Evolutionary conservation across 1,140 invertebrate genomes (phyloP).

Genomic region (Ptiloglossa arizonensis): DNA sequence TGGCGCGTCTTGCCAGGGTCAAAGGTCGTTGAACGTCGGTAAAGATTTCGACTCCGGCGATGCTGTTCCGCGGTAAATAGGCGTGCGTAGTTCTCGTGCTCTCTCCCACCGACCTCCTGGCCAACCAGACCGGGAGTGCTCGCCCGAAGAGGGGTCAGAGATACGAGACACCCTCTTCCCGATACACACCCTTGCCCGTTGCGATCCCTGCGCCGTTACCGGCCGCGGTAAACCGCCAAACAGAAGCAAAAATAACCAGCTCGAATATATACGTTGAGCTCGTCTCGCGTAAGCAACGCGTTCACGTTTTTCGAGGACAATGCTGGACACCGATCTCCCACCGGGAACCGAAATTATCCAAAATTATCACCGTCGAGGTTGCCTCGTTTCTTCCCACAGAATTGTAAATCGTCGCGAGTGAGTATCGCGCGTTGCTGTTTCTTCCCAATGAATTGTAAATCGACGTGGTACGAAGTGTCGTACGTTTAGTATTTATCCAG

Average conservation of each 20-base stretch:
- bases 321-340: no score
- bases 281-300: no score
- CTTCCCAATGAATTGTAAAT: no score
- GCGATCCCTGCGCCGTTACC: slow-evolving; percentile 57
- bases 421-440: no score
- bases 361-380: no score
- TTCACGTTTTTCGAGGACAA: no score
- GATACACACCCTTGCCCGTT: slow-evolving; percentile 44
- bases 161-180: slow-evolving; percentile 53
- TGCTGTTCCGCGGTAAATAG: slow-evolving; percentile 73
- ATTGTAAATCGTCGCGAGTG: no score
- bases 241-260: neutral
- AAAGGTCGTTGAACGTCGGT: slow-evolving; percentile 78
- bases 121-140: slow-evolving; percentile 13
- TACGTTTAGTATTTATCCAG: no score
- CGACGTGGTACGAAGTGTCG: no score
- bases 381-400: no score
- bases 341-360: no score
- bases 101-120: slow-evolving; percentile 20
- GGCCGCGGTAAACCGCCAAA: slow-evolving; percentile 40
- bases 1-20: slow-evolving; percentile 66
- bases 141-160: slow-evolving; percentile 42
- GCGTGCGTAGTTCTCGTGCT: slow-evolving; percentile 25
- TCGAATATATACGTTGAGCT: no score
- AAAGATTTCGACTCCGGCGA: slow-evolving; percentile 76